Evolutionary conservation across 2,888 invertebrate genomes (phyloP), one percentile per base, ranked within the genome.

Genomic region (Aethes cnicana): DNA sequence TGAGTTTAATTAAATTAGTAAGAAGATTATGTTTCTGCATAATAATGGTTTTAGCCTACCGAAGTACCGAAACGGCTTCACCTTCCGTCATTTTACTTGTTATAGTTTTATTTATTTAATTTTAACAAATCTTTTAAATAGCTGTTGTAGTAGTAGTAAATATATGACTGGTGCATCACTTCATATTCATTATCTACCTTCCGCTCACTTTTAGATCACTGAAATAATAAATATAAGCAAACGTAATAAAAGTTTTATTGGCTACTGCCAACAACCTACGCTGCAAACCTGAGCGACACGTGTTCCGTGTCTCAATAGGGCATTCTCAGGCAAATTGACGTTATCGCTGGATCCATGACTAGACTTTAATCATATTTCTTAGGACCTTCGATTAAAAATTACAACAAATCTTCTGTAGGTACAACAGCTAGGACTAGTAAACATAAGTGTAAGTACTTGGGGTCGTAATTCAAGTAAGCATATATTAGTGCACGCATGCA

Each of bases 21-120:
- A 57, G 69, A 63, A 68, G 71, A 76, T 78, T 73, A 76, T 64
- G 64, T 72, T 64, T 60, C 63, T 68, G 63, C 62, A 66, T 61
- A 61, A 64, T 62, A 66, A 70, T 71, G 67, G 21, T 64, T 64
- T 62, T 59, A 61, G 62, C 57, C 64, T 58, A 64, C 25, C 41
- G 64, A 63, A n/a, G n/a, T n/a, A n/a, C n/a, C n/a, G 63, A 61
- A 60, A 41, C 57, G 61, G 63, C 69, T 67, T 62, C 56, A 26
- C 30, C 36, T 37, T 28, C 23, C 7, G 21, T 11, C 6, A 16
- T 16, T 16, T 26, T 16, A 14, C 20, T 21, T 44, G 16, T 8
- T 26, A 16, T 11, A 12, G 35, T 9, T 17, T 20, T 44, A 54
- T 59, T 57, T 42, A 50, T 43, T 47, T 2, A n/a, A 4, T 32